Evolutionary conservation across 2,888 invertebrate species (phyloP).

Genomic region (Oscheius myriophilus): DNA sequence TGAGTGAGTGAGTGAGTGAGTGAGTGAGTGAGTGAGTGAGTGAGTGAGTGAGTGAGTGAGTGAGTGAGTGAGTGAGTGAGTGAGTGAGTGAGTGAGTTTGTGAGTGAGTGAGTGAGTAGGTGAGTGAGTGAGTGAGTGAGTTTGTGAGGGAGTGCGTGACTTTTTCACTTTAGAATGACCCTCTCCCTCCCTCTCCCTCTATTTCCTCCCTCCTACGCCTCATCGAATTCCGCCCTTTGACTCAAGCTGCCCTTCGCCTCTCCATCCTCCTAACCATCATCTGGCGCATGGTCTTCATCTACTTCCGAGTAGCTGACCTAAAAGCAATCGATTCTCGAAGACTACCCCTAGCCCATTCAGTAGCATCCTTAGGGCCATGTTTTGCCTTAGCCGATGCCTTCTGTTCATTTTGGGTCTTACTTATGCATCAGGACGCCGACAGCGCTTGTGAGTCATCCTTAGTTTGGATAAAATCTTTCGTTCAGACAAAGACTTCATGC

Average conservation of each 20-base stretch:
- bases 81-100: background rate
- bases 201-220: constrained; percentile 1
- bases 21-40: background rate
- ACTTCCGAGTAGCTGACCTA: background rate
- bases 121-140: background rate
- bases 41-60: background rate
- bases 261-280: constrained; percentile 5
- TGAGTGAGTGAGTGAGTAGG: background rate
- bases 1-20: background rate
- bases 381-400: constrained; percentile 12
- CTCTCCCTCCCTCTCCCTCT: constrained; percentile 4
- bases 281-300: constrained; percentile 15
- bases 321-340: background rate
- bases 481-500: constrained; percentile 15
- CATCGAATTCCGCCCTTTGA: constrained; percentile 14
- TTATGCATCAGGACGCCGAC: constrained; percentile 10
- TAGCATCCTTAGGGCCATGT: background rate
- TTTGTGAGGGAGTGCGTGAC: too few species aligned
- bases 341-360: too few species aligned
- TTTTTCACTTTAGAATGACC: constrained; percentile 2
- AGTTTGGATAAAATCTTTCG: too few species aligned
- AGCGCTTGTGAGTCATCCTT: background rate
- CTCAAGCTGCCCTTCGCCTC: constrained; percentile 9
- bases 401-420: constrained; percentile 1
- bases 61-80: background rate